These are phyloP conservation scores for Motacilla alba DNA, from an alignment of 2,113 vertebrate species.

Conservation along the genomic window DNA sequence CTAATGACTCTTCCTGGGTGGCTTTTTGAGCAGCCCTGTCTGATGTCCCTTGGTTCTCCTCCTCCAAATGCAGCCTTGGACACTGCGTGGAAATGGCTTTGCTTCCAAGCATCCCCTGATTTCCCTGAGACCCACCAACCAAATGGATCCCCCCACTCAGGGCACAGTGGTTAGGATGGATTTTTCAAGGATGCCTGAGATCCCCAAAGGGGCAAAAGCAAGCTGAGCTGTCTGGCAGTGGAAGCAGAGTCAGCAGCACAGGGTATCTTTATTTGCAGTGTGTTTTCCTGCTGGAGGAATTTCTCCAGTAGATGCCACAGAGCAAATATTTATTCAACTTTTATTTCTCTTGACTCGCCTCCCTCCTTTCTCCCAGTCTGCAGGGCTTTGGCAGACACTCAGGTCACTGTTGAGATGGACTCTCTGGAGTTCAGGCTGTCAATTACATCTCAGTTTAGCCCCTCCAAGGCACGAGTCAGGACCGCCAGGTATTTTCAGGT, in stretches of 20 bases:
- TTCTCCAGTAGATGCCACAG: conserved; percentile 36
- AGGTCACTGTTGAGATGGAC: conserved; percentile 6
- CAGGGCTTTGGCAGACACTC: conserved; percentile 1
- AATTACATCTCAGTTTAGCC: background rate
- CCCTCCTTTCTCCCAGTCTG: background rate
- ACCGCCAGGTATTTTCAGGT: background rate
- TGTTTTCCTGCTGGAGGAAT: conserved; percentile 35
- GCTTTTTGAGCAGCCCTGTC: background rate
- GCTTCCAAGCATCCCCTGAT: background rate
- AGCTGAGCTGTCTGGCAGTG: background rate
- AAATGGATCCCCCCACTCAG: accelerated
- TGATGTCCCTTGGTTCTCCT: background rate
- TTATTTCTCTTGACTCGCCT: conserved; percentile 19
- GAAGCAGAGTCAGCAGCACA: background rate
- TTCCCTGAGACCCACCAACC: background rate
- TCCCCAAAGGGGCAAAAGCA: background rate
- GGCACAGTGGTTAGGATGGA: background rate
- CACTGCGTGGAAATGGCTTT: background rate
- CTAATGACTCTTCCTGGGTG: background rate
- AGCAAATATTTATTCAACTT: conserved; percentile 53
- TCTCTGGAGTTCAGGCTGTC: background rate
- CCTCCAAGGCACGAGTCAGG: background rate
- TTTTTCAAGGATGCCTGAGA: background rate
- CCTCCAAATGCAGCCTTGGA: background rate
- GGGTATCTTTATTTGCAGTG: conserved; percentile 36